These are phyloP conservation scores for Frankliniella intonsa DNA, from an alignment of 2,888 invertebrate species.

Conservation along the genomic window DNA sequence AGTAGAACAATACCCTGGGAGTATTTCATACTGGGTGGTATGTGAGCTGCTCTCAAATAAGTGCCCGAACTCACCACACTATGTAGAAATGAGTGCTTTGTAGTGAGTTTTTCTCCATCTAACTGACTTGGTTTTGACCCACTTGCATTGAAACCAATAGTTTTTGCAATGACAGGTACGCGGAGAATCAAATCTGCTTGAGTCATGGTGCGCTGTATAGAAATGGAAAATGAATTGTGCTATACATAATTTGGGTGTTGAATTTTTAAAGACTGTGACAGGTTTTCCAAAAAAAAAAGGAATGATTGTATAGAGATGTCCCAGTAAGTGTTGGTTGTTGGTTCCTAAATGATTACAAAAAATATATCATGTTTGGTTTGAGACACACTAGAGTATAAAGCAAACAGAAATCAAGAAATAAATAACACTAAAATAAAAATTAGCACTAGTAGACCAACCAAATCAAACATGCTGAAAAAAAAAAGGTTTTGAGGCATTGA, in stretches of 20 bases:
- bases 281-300: no score
- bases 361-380: no score
- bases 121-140: neutral
- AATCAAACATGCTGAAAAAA: no score
- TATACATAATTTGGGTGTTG: neutral
- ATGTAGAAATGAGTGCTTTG: neutral
- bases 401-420: constrained; percentile 6
- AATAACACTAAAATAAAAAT: neutral
- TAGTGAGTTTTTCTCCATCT: neutral
- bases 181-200: constrained; percentile 8
- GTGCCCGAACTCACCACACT: constrained; percentile 1
- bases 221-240: neutral
- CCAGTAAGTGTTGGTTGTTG: no score
- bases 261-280: no score
- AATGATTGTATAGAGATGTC: no score
- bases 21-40: no score
- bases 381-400: neutral
- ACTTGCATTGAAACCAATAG: neutral
- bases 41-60: no score
- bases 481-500: no score
- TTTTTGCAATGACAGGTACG: constrained; percentile 4
- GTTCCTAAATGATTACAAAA: no score
- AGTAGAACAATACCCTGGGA: no score
- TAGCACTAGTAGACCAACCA: neutral
- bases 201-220: neutral